A percentile compares a stretch with the other conserved stretches of the same genome.
phyloP scores from a whole-genome alignment of 2,888 invertebrate species.

The Holacanthella duospinosa region DNA sequence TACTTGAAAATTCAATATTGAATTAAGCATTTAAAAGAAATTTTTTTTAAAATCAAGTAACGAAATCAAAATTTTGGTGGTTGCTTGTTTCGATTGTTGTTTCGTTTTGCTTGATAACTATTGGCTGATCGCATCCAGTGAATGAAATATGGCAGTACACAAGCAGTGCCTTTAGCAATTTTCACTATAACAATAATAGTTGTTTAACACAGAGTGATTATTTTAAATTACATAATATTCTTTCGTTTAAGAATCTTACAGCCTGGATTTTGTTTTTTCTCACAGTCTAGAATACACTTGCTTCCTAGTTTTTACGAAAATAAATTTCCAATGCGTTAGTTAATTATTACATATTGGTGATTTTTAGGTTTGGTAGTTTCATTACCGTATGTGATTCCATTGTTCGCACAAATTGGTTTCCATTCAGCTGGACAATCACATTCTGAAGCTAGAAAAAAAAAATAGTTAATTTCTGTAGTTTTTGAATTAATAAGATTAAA shows the following conservation, averaged over 20 bases:
- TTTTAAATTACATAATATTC: no score
- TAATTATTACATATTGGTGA: no score
- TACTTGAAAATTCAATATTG: no score
- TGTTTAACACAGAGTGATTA: background rate
- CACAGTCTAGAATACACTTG: background rate
- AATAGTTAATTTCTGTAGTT: background rate
- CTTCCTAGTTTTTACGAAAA: conserved; percentile 1
- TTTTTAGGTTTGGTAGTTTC: no score
- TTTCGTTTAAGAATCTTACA: background rate
- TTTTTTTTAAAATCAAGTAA: no score
- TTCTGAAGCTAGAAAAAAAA: background rate
- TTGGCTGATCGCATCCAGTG: no score
- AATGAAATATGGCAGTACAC: background rate
- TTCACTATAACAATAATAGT: background rate
- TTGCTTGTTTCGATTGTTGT: background rate
- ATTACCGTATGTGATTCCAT: background rate
- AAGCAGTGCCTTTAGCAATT: background rate
- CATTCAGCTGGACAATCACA: background rate
- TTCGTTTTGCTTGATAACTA: background rate
- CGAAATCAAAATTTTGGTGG: background rate
- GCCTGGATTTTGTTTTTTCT: background rate
- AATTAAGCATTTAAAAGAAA: no score
- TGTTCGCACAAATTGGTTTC: background rate
- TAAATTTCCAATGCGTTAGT: background rate
- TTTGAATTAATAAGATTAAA: background rate